Percentiles rank a stretch among this genome's conserved stretches.
These are phyloP conservation scores for Spicauda simplicius DNA, from an alignment of 2,888 invertebrate genomes.

Conservation along the genomic window DNA sequence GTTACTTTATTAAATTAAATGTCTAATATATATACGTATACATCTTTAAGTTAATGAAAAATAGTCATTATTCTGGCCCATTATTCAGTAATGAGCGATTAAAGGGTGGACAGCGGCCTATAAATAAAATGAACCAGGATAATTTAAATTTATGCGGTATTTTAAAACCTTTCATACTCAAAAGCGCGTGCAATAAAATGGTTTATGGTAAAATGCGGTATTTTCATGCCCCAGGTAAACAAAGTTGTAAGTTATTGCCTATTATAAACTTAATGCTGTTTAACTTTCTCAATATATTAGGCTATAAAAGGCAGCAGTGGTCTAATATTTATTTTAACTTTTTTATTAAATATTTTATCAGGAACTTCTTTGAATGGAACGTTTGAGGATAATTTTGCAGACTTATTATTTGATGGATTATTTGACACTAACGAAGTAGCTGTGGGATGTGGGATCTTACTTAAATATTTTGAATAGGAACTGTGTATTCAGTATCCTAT, in stretches of 20 bases:
- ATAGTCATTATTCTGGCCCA: too few relatives aligned
- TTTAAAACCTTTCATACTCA: slow-evolving; percentile 6
- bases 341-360: not conserved
- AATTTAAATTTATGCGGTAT: not conserved
- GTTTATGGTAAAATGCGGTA: slow-evolving; percentile 18
- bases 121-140: not conserved
- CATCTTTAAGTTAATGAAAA: too few relatives aligned
- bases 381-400: too few relatives aligned
- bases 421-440: too few relatives aligned
- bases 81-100: not conserved
- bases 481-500: too few relatives aligned
- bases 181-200: slow-evolving; percentile 17
- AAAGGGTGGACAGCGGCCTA: not conserved
- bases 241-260: slow-evolving; percentile 26
- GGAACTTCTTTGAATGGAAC: not conserved
- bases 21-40: too few relatives aligned
- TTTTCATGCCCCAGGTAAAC: slow-evolving; percentile 14
- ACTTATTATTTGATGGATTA: too few relatives aligned
- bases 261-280: slow-evolving; percentile 17
- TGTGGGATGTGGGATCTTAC: too few relatives aligned
- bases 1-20: too few relatives aligned
- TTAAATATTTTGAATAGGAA: too few relatives aligned
- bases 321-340: not conserved
- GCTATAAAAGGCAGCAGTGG: not conserved
- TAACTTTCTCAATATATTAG: not conserved